These are phyloP conservation scores for Polypedilum vanderplanki DNA, from an alignment of 1,140 invertebrate genomes.

Conservation along the genomic window DNA sequence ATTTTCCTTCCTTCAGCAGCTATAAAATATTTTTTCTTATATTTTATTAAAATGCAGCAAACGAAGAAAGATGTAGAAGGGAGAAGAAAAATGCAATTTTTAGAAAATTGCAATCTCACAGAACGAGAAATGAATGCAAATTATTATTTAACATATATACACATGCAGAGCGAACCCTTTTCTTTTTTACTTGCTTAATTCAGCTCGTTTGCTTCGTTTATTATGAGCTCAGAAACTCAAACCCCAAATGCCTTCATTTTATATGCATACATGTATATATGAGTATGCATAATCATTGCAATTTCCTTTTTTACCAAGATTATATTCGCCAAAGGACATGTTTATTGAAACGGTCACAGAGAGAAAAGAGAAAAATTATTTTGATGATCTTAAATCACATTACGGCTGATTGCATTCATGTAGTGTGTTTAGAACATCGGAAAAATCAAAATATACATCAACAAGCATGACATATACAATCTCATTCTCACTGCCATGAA, in stretches of 20 bases:
- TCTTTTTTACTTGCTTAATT: neutral
- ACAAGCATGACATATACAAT: neutral
- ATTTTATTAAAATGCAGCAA: neutral
- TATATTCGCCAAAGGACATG: constrained; percentile 4
- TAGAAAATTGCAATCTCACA: neutral
- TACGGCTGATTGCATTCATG: neutral
- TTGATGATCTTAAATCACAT: neutral
- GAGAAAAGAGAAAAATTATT: no score
- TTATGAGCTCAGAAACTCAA: neutral
- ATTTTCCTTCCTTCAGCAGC: no score
- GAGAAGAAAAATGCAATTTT: neutral
- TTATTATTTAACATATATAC: neutral
- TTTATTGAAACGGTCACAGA: neutral
- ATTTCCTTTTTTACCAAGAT: neutral
- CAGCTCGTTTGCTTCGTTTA: no score
- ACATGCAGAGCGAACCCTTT: neutral
- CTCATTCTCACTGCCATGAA: no score
- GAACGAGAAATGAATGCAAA: constrained; percentile 28
- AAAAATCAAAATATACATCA: constrained; percentile 3
- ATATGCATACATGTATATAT: neutral
- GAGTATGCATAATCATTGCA: neutral
- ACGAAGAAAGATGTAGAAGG: neutral
- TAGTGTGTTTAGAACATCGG: neutral
- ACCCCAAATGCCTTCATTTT: constrained; percentile 9
- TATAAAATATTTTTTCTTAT: no score